Conservation (phyloP, 2,888 invertebrate genomes). For the Drosophila colorata region DNA sequence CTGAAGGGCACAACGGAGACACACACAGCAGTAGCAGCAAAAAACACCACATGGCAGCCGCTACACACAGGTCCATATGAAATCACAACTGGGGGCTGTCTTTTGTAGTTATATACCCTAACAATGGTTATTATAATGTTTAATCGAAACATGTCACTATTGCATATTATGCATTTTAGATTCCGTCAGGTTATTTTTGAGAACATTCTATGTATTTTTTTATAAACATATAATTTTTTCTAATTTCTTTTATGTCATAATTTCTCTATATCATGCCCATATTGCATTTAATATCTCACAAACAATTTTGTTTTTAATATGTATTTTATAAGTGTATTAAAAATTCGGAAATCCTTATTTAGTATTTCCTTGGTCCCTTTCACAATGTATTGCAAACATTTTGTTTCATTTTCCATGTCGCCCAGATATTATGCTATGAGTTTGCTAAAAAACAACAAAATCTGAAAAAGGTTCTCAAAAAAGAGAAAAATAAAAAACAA, state of each 20-base stretch:
- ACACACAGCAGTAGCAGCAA: slow-evolving; percentile 4
- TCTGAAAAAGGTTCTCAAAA: slow-evolving; percentile 7
- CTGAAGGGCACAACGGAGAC: slow-evolving; percentile 30
- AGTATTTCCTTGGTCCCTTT: background rate
- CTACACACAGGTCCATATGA: slow-evolving; percentile 6
- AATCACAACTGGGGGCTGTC: slow-evolving; percentile 22
- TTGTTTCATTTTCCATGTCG: slow-evolving; percentile 24
- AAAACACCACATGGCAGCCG: background rate
- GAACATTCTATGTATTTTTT: background rate
- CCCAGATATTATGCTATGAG: slow-evolving; percentile 5
- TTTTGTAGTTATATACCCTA: slow-evolving; percentile 6
- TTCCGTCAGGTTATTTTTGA: too few species aligned
- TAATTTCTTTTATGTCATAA: too few species aligned
- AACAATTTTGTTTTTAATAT: background rate
- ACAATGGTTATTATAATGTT: background rate
- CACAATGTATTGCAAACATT: background rate
- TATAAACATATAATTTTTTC: background rate
- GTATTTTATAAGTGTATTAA: background rate
- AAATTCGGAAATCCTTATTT: background rate
- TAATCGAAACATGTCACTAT: too few species aligned
- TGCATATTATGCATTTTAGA: too few species aligned
- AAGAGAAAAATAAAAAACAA: slow-evolving; percentile 7
- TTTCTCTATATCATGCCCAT: too few species aligned
- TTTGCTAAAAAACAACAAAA: background rate
- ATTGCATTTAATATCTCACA: too few species aligned